Conservation (phyloP, 2,797 vertebrate species). For the Cheracebus regulus region DNA sequence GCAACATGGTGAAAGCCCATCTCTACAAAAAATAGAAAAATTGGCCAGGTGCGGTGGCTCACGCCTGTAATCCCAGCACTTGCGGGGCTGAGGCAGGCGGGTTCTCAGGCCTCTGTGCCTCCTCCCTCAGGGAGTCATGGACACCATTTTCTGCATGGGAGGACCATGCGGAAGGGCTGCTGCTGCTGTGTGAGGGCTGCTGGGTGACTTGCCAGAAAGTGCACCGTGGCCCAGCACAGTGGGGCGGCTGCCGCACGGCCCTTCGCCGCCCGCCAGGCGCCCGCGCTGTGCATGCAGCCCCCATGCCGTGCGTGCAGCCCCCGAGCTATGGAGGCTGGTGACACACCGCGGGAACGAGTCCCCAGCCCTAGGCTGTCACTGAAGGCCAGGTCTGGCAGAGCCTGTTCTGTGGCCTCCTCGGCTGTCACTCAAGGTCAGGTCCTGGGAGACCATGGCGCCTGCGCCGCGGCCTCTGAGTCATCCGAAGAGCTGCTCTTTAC, state of each 20-base stretch:
- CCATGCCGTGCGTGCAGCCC: too few species aligned
- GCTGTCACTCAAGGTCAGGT: not conserved
- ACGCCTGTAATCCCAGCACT: not conserved
- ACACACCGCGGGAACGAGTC: not conserved
- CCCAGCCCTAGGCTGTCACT: not conserved
- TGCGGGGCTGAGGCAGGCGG: too few species aligned
- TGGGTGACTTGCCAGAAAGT: not conserved
- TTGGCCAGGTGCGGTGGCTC: too few species aligned
- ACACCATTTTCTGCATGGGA: not conserved
- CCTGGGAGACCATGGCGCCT: too few species aligned
- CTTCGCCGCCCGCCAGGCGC: not conserved
- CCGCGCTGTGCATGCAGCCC: rapidly evolving
- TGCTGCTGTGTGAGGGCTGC: not conserved
- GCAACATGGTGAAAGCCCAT: not conserved
- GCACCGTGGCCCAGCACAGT: too few species aligned
- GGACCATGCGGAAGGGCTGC: not conserved
- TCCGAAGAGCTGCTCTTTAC: not conserved
- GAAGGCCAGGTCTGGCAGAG: not conserved
- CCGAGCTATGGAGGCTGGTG: too few species aligned
- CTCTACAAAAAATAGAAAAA: not conserved
- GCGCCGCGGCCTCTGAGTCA: not conserved
- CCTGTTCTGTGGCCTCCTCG: not conserved
- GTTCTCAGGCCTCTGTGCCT: not conserved
- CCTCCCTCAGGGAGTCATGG: not conserved
- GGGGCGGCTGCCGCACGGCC: too few species aligned